Evolutionary conservation across 2,113 vertebrate genomes (phyloP).

Genomic region (Hippocampus mohnikei): DNA sequence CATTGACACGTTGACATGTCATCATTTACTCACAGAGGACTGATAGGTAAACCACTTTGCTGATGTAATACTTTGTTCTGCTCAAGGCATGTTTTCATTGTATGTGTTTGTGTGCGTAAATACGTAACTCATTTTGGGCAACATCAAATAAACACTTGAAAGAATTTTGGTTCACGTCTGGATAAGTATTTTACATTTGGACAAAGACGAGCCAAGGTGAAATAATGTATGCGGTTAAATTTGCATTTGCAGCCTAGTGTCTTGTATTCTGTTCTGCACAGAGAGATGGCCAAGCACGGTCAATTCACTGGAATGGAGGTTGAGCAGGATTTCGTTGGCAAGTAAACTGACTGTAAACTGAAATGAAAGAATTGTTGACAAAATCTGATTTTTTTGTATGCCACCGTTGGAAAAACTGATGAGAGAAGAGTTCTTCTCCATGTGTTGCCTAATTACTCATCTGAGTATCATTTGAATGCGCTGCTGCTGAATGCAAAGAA

Average conservation of each 20-base stretch:
- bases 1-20: too few relatives aligned
- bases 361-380: background rate
- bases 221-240: background rate
- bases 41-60: too few relatives aligned
- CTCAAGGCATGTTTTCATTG: too few relatives aligned
- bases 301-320: conserved; percentile 19
- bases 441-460: background rate
- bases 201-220: background rate
- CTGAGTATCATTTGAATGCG: background rate
- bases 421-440: conserved; percentile 3
- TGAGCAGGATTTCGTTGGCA: conserved; percentile 12
- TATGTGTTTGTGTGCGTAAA: too few relatives aligned
- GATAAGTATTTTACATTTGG: background rate
- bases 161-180: background rate
- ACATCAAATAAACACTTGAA: background rate
- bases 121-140: too few relatives aligned
- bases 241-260: background rate
- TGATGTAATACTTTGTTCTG: too few relatives aligned
- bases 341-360: conserved; percentile 6
- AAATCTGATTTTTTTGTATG: background rate
- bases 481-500: conserved; percentile 4
- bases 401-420: background rate
- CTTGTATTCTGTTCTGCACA: background rate
- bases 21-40: background rate
- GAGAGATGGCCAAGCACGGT: background rate